A percentile compares a stretch with the other conserved stretches of the same genome.
Evolutionary conservation across 2,113 vertebrate genomes (phyloP).

Genomic region (Paradoxurus hermaphroditus): DNA sequence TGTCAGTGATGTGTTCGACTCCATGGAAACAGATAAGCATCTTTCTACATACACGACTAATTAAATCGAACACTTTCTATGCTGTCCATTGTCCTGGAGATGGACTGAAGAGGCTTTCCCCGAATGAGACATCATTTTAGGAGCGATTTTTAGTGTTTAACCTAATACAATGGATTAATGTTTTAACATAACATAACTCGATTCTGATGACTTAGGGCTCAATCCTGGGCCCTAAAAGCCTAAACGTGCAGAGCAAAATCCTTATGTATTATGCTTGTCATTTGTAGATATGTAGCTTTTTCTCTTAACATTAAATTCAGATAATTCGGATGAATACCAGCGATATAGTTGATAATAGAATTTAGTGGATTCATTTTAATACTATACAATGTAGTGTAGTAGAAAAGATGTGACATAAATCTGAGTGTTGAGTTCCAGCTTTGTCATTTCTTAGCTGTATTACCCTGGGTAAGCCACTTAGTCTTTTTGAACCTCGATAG

Average conservation of each 20-base stretch:
- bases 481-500: background rate
- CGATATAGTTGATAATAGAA: background rate
- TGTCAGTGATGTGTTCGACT: slow-evolving; percentile 68
- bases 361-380: slow-evolving; percentile 19
- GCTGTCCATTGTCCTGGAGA: slow-evolving; percentile 56
- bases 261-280: background rate
- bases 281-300: slow-evolving; percentile 20
- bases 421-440: background rate
- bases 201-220: slow-evolving; percentile 8
- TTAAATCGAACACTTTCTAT: slow-evolving; percentile 69
- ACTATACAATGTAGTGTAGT: background rate
- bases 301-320: background rate
- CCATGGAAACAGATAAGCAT: slow-evolving; percentile 76
- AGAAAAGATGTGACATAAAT: background rate
- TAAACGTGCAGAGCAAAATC: slow-evolving; percentile 9
- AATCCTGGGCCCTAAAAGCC: background rate
- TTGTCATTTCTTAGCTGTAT: background rate
- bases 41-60: slow-evolving; percentile 68
- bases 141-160: slow-evolving; percentile 23
- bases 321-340: slow-evolving; percentile 25
- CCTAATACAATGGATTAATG: slow-evolving; percentile 7
- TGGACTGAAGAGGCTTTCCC: slow-evolving; percentile 40
- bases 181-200: background rate
- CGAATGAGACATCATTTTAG: slow-evolving; percentile 57
- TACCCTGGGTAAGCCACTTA: background rate